Evolutionary conservation across 2,797 vertebrate species (phyloP), one percentile per base, ranked within the genome.

Genomic region (Sebastes oblongus): DNA sequence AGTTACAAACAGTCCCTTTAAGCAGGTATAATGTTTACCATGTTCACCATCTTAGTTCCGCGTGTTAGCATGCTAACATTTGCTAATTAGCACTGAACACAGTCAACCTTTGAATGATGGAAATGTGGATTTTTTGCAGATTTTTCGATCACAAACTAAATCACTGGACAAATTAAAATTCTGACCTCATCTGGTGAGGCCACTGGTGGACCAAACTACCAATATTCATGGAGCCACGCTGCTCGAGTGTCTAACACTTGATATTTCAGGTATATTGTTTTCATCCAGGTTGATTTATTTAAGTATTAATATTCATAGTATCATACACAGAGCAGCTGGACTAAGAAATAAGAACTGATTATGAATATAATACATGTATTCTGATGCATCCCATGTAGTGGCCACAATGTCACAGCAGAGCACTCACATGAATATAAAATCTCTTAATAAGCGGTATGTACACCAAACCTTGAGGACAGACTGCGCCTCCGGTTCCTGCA

Each of bases 311-410:
- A 88, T 88, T 80, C 78, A 82, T 68, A 52, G 24, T 32, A 6
- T 64, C 24, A 72, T 67, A 76, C 65, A 52, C 67, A 29, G 50
- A 77, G 71, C 13, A 27, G 39, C 61, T 72, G 59, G 20, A 71
- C 20, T 3, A n/a, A 30, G 46, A 77, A 76, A 78, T 75, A 54
- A 50, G 46, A 69, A 76, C 3, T 82, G 56, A 81, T 88, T 75
- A 75, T 55, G 34, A 70, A 64, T 65, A 74, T 88, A 82, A 93
- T 87, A 5, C 27, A 78, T 60, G 60, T 69, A 80, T 89, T 86
- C 65, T 62, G 59, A 88, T 84, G 85, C 86, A 69, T 62, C 59
- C 30, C 73, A 79, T 87, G 80, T 11, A 50, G 72, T 25, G 60
- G 34, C 61, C 58, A 58, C 59, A 55, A 13, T 81, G 83, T 83